Conservation (phyloP, 2,888 invertebrate species). For the Pheosia gnoma region DNA sequence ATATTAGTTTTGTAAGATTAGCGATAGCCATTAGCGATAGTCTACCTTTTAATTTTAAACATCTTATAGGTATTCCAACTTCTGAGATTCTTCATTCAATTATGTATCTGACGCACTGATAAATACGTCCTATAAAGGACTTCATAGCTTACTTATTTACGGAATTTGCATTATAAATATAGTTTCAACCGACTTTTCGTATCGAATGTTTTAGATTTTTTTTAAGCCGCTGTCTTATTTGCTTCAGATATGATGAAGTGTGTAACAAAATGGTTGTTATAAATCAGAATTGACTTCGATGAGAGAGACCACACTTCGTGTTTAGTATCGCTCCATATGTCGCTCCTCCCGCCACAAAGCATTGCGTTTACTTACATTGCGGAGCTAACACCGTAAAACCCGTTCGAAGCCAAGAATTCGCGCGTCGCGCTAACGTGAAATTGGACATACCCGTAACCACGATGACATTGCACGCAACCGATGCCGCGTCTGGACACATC, state of each 20-base stretch:
- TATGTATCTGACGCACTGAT: too few relatives aligned
- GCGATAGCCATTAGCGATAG: too few relatives aligned
- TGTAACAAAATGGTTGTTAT: constrained; percentile 10
- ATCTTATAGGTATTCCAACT: background rate
- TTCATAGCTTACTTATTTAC: constrained; percentile 8
- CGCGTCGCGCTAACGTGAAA: constrained; percentile 47
- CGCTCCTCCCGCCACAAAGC: constrained; percentile 32
- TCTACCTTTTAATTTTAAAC: background rate
- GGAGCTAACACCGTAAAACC: constrained; percentile 40
- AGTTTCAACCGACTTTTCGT: too few relatives aligned
- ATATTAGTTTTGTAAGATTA: background rate
- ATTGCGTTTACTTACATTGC: constrained; percentile 26
- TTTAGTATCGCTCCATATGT: constrained; percentile 15
- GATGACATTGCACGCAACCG: constrained; percentile 62
- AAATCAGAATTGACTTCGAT: constrained; percentile 4
- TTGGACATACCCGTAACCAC: constrained; percentile 74
- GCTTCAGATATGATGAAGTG: constrained; percentile 6
- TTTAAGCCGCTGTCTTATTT: background rate
- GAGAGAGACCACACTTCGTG: background rate
- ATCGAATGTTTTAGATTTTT: too few relatives aligned
- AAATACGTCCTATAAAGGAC: constrained; percentile 15
- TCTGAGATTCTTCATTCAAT: background rate
- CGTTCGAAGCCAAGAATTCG: constrained; percentile 51
- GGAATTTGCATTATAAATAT: constrained; percentile 12
- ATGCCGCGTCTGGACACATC: constrained; percentile 51